Evolutionary conservation across 2,113 vertebrate species (phyloP).

Genomic region (Gavialis gangeticus): DNA sequence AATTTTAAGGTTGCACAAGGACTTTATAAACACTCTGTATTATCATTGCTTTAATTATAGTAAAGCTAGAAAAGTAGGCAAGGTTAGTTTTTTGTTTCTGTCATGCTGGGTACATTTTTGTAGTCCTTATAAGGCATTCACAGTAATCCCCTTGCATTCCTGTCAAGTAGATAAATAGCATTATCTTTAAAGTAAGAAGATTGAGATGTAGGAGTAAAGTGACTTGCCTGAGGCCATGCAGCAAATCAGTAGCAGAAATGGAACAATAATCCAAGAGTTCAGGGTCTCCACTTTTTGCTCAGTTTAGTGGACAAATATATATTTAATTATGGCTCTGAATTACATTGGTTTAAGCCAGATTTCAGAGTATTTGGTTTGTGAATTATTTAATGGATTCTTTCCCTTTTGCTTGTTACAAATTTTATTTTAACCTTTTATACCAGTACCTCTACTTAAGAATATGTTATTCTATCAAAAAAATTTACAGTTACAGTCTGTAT

Average conservation of each 20-base stretch:
- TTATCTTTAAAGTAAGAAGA: slow-evolving; percentile 46
- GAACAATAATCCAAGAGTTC: slow-evolving; percentile 43
- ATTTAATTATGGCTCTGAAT: slow-evolving; percentile 4
- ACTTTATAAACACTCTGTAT: no score
- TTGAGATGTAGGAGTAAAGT: slow-evolving; percentile 31
- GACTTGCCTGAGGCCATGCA: slow-evolving; percentile 44
- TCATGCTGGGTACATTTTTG: not conserved
- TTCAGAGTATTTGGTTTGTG: not conserved
- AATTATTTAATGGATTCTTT: not conserved
- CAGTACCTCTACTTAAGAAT: not conserved
- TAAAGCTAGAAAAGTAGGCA: not conserved
- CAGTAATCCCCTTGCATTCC: not conserved
- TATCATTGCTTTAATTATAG: not conserved
- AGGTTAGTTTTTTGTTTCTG: not conserved
- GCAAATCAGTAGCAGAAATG: slow-evolving; percentile 29
- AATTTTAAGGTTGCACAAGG: no score
- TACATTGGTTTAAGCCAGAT: not conserved
- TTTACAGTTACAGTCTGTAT: not conserved
- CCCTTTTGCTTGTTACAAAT: not conserved
- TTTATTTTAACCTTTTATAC: not conserved
- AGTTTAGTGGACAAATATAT: not conserved
- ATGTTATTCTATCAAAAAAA: not conserved
- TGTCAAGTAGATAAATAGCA: not conserved
- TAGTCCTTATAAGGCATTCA: not conserved
- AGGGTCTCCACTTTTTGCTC: not conserved